Conservation (phyloP, 2,797 vertebrate species). For the Dipus sagitta region DNA sequence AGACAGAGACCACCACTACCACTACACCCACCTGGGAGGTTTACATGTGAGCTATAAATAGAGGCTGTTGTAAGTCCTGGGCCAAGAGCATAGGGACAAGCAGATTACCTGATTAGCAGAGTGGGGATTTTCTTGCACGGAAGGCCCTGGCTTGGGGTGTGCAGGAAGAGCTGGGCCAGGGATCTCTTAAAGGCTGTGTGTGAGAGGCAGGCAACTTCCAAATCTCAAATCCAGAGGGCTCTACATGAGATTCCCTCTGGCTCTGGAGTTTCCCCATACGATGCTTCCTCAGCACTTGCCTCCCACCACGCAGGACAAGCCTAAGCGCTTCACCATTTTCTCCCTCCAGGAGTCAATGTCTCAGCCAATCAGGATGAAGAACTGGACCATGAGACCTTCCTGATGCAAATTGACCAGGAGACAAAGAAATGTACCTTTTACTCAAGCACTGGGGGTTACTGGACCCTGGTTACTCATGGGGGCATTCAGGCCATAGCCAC, state of each 20-base stretch:
- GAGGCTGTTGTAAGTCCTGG: constrained; percentile 48
- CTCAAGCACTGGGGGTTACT: constrained; percentile 94
- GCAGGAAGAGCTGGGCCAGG: neutral
- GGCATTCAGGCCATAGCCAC: constrained; percentile 95
- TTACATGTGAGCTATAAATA: constrained; percentile 85
- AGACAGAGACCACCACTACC: neutral
- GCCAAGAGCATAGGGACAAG: constrained; percentile 76
- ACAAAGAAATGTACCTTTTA: constrained; percentile 95
- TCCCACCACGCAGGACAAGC: constrained; percentile 31
- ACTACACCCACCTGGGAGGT: constrained; percentile 64
- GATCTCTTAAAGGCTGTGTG: neutral
- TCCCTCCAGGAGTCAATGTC: constrained; percentile 93
- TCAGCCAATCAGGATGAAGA: constrained; percentile 98
- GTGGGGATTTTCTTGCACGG: constrained; percentile 71
- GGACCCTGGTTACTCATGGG: constrained; percentile 95
- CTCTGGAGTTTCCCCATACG: neutral
- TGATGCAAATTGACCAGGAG: constrained; percentile 96
- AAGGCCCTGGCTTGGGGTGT: neutral
- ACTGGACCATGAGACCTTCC: constrained; percentile 96
- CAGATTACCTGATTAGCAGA: constrained; percentile 86
- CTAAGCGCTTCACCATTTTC: constrained; percentile 28
- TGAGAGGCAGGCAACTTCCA: neutral
- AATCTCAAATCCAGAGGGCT: neutral
- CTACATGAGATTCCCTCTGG: neutral
- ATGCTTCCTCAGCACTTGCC: neutral